Conservation (phyloP, 2,888 invertebrate genomes). For the Monoplex corrugatus region DNA sequence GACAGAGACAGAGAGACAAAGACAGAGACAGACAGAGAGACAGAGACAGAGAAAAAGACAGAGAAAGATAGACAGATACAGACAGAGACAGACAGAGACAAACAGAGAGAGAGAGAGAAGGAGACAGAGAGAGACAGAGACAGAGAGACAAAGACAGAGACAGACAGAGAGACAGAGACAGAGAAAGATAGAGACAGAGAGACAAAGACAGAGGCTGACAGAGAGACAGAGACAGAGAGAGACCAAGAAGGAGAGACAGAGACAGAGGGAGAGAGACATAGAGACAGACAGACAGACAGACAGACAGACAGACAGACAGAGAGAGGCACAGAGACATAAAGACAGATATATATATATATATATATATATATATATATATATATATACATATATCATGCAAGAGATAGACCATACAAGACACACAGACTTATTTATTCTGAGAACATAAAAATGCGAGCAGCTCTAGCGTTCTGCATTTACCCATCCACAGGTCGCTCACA, state of each 20-base stretch:
- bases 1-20: conserved; percentile 8
- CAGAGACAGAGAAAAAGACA: neutral
- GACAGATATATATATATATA: too few species aligned
- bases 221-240: neutral
- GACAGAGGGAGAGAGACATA: neutral
- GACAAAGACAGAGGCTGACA: neutral
- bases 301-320: neutral
- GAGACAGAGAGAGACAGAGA: neutral
- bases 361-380: too few species aligned
- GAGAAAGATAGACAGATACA: neutral
- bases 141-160: too few species aligned
- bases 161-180: neutral
- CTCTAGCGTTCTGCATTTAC: too few species aligned
- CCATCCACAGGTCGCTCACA: too few species aligned
- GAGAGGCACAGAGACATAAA: neutral
- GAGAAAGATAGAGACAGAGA: neutral
- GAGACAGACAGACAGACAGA: neutral
- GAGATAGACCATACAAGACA: too few species aligned
- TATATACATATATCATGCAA: too few species aligned
- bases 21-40: neutral
- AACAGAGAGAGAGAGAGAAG: neutral
- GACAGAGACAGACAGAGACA: neutral
- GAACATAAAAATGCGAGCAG: too few species aligned
- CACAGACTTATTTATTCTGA: too few species aligned
- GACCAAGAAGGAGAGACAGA: neutral